Evolutionary conservation across 2,113 vertebrate genomes (phyloP).

Genomic region (Capreolus pygargus): DNA sequence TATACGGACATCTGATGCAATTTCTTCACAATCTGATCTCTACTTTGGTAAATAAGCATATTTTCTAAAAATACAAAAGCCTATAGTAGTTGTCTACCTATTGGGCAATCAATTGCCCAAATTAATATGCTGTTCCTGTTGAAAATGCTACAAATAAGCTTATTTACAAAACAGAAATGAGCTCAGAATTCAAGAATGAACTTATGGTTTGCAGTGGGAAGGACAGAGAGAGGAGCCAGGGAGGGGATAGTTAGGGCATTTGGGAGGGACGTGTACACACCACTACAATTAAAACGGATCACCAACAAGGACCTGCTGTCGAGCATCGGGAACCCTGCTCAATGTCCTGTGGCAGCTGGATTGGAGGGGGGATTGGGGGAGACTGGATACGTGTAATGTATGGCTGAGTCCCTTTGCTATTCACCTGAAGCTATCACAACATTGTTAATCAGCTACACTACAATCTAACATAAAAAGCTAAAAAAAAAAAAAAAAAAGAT

Average conservation of each 20-base stretch:
- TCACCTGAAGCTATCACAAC: background rate
- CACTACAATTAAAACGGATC: accelerated
- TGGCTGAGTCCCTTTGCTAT: background rate
- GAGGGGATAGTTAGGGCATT: background rate
- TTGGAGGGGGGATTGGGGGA: background rate
- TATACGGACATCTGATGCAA: background rate
- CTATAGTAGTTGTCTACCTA: background rate
- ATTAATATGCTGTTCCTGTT: background rate
- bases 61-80: background rate
- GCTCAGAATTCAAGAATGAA: background rate
- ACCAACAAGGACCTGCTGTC: accelerated
- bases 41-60: background rate
- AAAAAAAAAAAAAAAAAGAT: background rate
- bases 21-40: background rate
- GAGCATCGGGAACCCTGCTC: background rate
- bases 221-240: background rate
- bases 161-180: background rate
- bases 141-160: background rate
- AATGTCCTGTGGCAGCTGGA: accelerated
- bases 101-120: background rate
- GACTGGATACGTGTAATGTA: background rate
- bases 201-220: background rate
- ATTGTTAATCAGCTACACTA: background rate
- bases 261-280: background rate
- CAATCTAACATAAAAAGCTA: background rate